Evolutionary conservation across 2,797 vertebrate genomes (phyloP), one percentile per base, ranked within the genome.

Genomic region (Petrocephalus sullivani): DNA sequence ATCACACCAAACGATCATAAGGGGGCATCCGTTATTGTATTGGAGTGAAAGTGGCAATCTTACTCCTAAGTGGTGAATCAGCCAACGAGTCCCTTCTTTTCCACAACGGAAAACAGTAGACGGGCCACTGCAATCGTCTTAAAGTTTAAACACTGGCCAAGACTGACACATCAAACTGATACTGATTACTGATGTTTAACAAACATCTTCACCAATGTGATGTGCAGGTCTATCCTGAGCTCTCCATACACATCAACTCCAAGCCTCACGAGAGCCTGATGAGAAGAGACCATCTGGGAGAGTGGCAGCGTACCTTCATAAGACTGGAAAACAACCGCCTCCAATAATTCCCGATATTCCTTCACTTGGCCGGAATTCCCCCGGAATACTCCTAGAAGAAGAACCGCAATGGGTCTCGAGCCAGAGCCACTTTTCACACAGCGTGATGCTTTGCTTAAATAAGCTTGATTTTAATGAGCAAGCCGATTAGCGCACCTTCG

Each of bases 261-360:
- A 86, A 86, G 33, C 37, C 41, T 60, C 54, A 19, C 0, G 23
- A 41, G 37, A 14, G 9, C 10, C 14, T 4, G 28, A 60, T 19
- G 56, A 54, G 21, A 88, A 64, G 16, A 10, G 21, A 14, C 33
- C 2, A 51, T 53, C 4, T 14, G 37, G 23, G 23, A 16, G 2
- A 71, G 28, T 0, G 7, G 5, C 28, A 28, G 28, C 91, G 91
- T 95, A 99, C 98, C 98, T 90, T 99, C 98, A 88, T 92, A 91
- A 5, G 97, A 96, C 54, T 96, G 96, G 89, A 98, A 98, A 89
- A 99, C 95, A 89, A 99, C 92, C 33, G 97, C 96, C 8, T 97
- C 94, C 89, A 99, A 94, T 85, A 99, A 96, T 10, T 96, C 95
- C 87, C 97, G 95, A 92, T 98, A 99, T 51, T 99, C 97, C 88